Conservation (phyloP, 2,888 invertebrate species). For the Plebejus anna region DNA sequence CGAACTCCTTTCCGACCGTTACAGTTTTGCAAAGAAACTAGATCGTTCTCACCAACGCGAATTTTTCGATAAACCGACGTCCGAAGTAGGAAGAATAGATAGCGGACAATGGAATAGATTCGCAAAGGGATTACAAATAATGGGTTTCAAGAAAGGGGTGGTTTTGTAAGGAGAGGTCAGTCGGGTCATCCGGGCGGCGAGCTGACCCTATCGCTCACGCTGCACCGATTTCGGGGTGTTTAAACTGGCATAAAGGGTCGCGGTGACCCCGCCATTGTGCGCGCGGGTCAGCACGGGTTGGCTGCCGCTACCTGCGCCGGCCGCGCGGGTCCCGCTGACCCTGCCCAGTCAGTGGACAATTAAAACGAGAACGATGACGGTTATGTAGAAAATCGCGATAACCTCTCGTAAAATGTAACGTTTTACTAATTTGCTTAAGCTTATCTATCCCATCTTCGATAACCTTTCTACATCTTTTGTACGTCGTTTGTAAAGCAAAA, state of each 20-base stretch:
- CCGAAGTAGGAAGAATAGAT: constrained; percentile 60
- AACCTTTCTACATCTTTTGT: background rate
- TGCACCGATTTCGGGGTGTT: constrained; percentile 74
- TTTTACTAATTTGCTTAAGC: constrained; percentile 29
- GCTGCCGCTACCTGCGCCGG: constrained; percentile 69
- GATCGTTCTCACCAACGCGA: constrained; percentile 77
- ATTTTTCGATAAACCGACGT: constrained; percentile 71
- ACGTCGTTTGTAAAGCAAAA: constrained; percentile 6
- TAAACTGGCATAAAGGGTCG: constrained; percentile 74
- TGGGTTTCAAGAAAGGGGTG: constrained; percentile 75
- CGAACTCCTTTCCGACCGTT: constrained; percentile 59
- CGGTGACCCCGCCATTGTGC: constrained; percentile 59
- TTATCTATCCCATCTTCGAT: constrained; percentile 22
- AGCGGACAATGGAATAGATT: constrained; percentile 76
- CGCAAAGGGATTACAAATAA: constrained; percentile 81
- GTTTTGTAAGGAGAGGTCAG: constrained; percentile 67
- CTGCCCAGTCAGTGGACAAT: constrained; percentile 64
- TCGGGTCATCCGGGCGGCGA: constrained; percentile 66
- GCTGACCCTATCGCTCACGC: constrained; percentile 78
- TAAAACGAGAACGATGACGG: constrained; percentile 74
- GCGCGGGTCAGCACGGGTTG: constrained; percentile 67
- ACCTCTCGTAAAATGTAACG: constrained; percentile 49
- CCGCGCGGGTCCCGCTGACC: constrained; percentile 57
- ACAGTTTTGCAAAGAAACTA: constrained; percentile 77
- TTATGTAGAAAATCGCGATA: constrained; percentile 70